A percentile compares a stretch with the other conserved stretches of the same genome.
phyloP scores from a whole-genome alignment of 2,888 invertebrate species.

The Macropis europaea region DNA sequence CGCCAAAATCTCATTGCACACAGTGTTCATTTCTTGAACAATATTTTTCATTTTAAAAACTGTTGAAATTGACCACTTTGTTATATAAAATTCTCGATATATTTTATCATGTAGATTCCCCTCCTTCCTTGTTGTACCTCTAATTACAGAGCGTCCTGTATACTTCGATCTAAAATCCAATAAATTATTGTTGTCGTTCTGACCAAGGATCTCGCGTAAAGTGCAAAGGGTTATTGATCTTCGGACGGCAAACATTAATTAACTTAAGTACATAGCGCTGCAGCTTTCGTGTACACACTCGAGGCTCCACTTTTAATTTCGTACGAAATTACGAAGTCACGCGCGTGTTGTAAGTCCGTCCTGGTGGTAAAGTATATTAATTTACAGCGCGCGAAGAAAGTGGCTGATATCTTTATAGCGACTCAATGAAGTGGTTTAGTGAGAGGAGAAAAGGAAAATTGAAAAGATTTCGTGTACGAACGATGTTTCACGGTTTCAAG shows the following conservation, averaged over 20 bases:
- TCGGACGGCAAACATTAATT: neutral
- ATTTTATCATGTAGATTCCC: too few relatives aligned
- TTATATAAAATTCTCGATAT: too few relatives aligned
- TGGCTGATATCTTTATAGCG: neutral
- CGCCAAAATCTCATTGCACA: too few relatives aligned
- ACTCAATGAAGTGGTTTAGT: too few relatives aligned
- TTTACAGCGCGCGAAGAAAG: neutral
- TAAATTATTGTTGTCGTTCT: neutral
- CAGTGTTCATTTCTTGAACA: too few relatives aligned
- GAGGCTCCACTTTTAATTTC: neutral
- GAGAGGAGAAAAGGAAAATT: too few relatives aligned
- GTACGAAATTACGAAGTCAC: neutral
- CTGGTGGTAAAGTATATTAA: neutral
- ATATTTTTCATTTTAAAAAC: too few relatives aligned
- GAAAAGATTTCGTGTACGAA: too few relatives aligned
- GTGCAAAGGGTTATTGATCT: neutral
- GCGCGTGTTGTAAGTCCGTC: neutral
- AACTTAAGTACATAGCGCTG: neutral
- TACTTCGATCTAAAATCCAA: neutral
- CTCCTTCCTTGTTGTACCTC: too few relatives aligned
- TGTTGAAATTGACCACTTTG: too few relatives aligned
- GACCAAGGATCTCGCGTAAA: neutral
- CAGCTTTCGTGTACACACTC: neutral
- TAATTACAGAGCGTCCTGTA: too few relatives aligned
- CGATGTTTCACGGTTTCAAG: too few relatives aligned